Evolutionary conservation across 2,797 vertebrate genomes (phyloP).

Genomic region (Enteromius radiatus): DNA sequence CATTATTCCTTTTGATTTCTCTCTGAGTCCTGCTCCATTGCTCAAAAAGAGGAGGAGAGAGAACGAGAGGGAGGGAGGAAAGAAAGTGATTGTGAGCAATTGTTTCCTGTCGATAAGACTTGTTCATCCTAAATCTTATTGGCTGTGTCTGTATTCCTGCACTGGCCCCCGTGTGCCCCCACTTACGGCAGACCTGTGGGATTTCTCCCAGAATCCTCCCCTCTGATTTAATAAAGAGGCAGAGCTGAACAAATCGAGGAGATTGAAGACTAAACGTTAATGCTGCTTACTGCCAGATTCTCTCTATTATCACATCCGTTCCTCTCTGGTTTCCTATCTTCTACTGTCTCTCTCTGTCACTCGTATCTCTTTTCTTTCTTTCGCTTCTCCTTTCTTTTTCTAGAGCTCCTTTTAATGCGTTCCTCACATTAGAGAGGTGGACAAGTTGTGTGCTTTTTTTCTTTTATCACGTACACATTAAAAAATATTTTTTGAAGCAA

Average conservation of each 20-base stretch:
- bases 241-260: slow-evolving; percentile 73
- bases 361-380: slow-evolving; percentile 4
- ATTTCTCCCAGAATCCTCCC: slow-evolving; percentile 67
- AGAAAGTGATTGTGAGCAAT: slow-evolving; percentile 64
- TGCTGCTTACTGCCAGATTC: slow-evolving; percentile 69
- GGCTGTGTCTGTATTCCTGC: slow-evolving; percentile 49
- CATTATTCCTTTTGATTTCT: slow-evolving; percentile 49
- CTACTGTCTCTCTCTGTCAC: neutral
- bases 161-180: slow-evolving; percentile 67
- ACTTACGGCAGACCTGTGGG: slow-evolving; percentile 72
- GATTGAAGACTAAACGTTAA: slow-evolving; percentile 68
- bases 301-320: slow-evolving; percentile 59
- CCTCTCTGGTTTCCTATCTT: slow-evolving; percentile 20
- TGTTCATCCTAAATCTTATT: slow-evolving; percentile 69
- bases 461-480: neutral
- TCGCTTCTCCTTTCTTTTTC: neutral
- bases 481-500: too few relatives aligned
- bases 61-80: slow-evolving; percentile 52
- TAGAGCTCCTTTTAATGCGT: neutral
- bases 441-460: neutral
- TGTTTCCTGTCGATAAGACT: slow-evolving; percentile 63
- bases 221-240: slow-evolving; percentile 77
- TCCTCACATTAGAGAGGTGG: slow-evolving; percentile 6
- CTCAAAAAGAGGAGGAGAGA: slow-evolving; percentile 45
- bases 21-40: slow-evolving; percentile 41